phyloP scores from a whole-genome alignment of 2,113 vertebrate species.

The Silurus glanis region DNA sequence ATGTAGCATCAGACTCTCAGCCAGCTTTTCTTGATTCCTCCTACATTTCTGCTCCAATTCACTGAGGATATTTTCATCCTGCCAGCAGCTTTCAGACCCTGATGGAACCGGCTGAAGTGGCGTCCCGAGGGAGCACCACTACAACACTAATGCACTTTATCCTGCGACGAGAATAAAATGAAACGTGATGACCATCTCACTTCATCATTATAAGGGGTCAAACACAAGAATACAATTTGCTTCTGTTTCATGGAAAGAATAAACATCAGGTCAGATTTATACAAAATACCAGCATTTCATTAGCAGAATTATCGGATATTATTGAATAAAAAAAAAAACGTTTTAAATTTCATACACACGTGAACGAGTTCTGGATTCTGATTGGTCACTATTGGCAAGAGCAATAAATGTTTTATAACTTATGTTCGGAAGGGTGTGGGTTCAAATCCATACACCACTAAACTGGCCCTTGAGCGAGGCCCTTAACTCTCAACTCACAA shows the following conservation, averaged over 20 bases:
- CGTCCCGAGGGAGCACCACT: not conserved
- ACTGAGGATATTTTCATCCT: not conserved
- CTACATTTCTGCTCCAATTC: not conserved
- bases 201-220: not conserved
- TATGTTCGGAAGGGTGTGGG: too few species aligned
- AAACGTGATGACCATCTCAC: slow-evolving; percentile 4
- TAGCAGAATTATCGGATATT: not conserved
- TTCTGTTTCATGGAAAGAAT: not conserved
- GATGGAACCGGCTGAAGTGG: slow-evolving; percentile 12
- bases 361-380: not conserved
- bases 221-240: not conserved
- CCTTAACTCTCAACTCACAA: too few species aligned
- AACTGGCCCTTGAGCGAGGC: too few species aligned
- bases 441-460: too few species aligned
- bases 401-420: too few species aligned
- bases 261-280: not conserved
- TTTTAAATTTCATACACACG: not conserved
- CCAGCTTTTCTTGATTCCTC: not conserved
- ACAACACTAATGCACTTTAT: slow-evolving; percentile 26
- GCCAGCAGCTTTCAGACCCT: not conserved
- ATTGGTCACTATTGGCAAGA: not conserved
- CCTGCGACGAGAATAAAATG: not conserved
- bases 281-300: not conserved
- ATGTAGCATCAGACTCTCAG: not conserved
- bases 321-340: not conserved